Evolutionary conservation across 1,140 invertebrate genomes (phyloP), one percentile per base, ranked within the genome.

Genomic region (Coelopa frigida): DNA sequence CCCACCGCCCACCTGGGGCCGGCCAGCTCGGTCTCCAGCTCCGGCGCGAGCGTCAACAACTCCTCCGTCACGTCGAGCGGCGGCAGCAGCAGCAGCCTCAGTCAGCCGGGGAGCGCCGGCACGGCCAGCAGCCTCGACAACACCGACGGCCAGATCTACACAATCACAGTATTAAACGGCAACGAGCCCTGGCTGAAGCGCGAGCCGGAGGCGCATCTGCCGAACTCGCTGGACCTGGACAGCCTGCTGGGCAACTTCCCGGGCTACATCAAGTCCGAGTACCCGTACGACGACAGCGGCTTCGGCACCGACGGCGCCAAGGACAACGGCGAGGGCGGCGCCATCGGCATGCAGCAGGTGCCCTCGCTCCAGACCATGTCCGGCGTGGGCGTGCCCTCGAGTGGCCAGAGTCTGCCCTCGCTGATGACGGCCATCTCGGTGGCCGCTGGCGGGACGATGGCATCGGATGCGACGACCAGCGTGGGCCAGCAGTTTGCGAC

Each of bases 221-320:
- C 76, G 51, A 71, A 72, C 14, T 70, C 76, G 3, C 61, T 83
- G 56, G 80, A 82, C 57, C 72, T 83, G 42, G 80, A 83, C 58
- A 76, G 79, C 26, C 75, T 83, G 51, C 70, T 83, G 35, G 81
- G 78, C 54, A 82, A 52, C 32, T 70, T 69, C 64, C 66, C 66
- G 44, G 70, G 65, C 40, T 73, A 78, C 59, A 70, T 76, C 14
- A 81, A 81, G 66, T 75, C 78, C 8, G 78, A 81, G 69, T 85
- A 77, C 64, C 75, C 72, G 17, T 84, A 83, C 56, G 78, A 83
- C 45, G 80, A 84, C 55, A 79, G 75, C 58, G 80, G 83, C 23
- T 85, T 82, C 66, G 75, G 77, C 49, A 71, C 61, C 29, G 74
- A 66, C 52, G 82, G 83, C 48, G 79, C 77, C 51, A 83, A 84